A percentile compares a stretch with the other conserved stretches of the same genome.
Evolutionary conservation across 2,888 invertebrate species (phyloP).

Genomic region (Antitype chi): DNA sequence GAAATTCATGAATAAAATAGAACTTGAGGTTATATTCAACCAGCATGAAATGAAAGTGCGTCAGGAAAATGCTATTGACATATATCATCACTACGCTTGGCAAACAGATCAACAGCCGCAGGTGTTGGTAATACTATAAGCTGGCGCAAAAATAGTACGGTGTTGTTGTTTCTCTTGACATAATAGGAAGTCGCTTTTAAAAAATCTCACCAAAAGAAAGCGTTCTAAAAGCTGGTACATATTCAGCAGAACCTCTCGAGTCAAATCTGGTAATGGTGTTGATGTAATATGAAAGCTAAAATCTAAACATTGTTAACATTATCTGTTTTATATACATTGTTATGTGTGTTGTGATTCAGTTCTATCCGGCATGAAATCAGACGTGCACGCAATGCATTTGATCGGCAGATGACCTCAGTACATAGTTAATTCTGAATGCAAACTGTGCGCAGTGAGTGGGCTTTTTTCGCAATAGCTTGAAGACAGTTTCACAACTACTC

Average conservation of each 20-base stretch:
- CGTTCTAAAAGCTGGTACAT: neutral
- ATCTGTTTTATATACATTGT: conserved; percentile 31
- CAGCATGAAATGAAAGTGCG: conserved; percentile 14
- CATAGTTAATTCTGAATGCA: conserved; percentile 51
- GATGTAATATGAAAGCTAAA: conserved; percentile 28
- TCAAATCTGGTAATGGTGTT: conserved; percentile 10
- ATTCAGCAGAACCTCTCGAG: neutral
- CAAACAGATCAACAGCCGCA: conserved; percentile 27
- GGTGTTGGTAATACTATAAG: neutral
- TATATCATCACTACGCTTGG: conserved; percentile 14
- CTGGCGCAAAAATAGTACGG: neutral
- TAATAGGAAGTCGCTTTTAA: neutral
- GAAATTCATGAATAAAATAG: conserved; percentile 36
- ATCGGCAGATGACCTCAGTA: conserved; percentile 54
- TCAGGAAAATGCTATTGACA: conserved; percentile 18
- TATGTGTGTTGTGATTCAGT: conserved; percentile 45
- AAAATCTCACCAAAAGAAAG: neutral
- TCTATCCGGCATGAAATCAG: conserved; percentile 60
- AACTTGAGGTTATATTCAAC: conserved; percentile 25
- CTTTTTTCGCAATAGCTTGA: conserved; percentile 43
- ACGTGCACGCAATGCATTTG: conserved; percentile 57
- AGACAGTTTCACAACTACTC: conserved; percentile 40
- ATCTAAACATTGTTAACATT: conserved; percentile 19
- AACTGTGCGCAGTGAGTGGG: conserved; percentile 40
- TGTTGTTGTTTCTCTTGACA: neutral